Conservation (phyloP, 1,140 invertebrate genomes). For the Penaeus chinensis region DNA sequence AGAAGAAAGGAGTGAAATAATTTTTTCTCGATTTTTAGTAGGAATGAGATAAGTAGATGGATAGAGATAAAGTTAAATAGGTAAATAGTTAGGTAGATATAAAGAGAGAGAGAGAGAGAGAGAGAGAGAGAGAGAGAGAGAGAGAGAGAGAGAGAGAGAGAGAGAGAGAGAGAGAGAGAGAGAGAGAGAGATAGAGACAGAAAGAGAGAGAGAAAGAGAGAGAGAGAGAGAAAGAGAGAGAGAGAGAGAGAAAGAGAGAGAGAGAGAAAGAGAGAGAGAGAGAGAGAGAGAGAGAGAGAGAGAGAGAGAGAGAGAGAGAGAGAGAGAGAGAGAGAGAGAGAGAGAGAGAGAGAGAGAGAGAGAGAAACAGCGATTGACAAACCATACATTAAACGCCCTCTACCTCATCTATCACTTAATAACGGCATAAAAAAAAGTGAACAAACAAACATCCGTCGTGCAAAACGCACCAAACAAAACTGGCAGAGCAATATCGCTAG, state of each 20-base stretch:
- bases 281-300: too few relatives aligned
- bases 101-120: too few relatives aligned
- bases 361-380: not conserved
- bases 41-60: too few relatives aligned
- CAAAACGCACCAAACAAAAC: too few relatives aligned
- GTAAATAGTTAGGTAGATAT: too few relatives aligned
- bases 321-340: too few relatives aligned
- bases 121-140: slow-evolving; percentile 14
- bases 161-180: slow-evolving; percentile 1
- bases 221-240: not conserved
- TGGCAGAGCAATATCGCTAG: too few relatives aligned
- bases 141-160: slow-evolving; percentile 34
- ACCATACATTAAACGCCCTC: not conserved
- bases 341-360: not conserved
- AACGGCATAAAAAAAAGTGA: not conserved
- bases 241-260: not conserved
- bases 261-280: not conserved
- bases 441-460: not conserved
- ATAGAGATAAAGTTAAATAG: too few relatives aligned
- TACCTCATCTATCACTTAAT: not conserved
- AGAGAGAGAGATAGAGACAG: not conserved
- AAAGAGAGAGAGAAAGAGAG: not conserved
- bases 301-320: too few relatives aligned
- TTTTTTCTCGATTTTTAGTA: too few relatives aligned
- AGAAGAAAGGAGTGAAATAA: too few relatives aligned